Evolutionary conservation across 2,888 invertebrate species (phyloP), one percentile per base, ranked within the genome.

Genomic region (Melitaea athalia): DNA sequence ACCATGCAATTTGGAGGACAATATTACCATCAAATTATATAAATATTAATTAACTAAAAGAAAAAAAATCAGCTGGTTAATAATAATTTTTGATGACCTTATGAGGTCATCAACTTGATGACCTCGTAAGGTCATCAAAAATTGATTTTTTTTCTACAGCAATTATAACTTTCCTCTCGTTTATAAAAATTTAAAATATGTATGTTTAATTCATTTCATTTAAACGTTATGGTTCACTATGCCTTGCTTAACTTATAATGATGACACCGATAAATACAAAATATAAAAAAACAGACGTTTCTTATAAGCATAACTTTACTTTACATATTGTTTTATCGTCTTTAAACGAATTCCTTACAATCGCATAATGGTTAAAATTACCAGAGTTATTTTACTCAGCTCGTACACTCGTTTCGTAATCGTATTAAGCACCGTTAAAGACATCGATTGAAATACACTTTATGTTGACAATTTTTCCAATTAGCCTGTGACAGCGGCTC

Each of bases 401-500:
- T 15, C 17, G 3, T 10, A 50, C 49, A 15, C 15, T 15, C 50
- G 15, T 6, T 8, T 17, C 6, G 45, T 45, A 15, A 17, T 7
- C 50, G 50, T 10, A 17, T 15, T 10, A 50, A 3, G n/a, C 10
- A 45, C 67, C 57, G 64, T 68, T 68, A 61, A 53, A 60, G 53
- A 17, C 43, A 43, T 43, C 14, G 24, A 52, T 24, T 17, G 14
- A 49, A 64, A 10, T 64, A 43, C 42, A 59, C 12, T 49, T 42
- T 43, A 52, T 31, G 53, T 15, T 38, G 53, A 68, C 50, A 65
- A 43, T 72, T 69, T 63, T 62, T 65, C 45, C 60, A 47, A 59
- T 63, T 55, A 63, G 43, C 50, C 31, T n/a, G 42, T 65, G 64
- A 65, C 67, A 63, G 42, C 65, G 49, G 72, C 63, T 60, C 31